Evolutionary conservation across 1,140 invertebrate species (phyloP).

Genomic region (Oreohelix idahoensis): DNA sequence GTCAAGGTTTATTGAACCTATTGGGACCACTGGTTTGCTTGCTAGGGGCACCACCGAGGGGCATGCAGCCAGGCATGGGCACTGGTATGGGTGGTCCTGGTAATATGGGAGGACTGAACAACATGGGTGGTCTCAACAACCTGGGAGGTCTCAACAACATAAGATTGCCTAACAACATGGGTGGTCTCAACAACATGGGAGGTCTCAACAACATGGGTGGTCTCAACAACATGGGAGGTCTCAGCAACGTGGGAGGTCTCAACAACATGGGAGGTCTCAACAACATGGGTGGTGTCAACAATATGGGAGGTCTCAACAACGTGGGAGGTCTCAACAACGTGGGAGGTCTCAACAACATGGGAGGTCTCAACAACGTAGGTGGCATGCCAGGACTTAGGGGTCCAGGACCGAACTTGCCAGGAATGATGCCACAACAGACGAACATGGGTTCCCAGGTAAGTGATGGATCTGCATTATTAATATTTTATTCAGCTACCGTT

Average conservation of each 20-base stretch:
- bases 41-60: background rate
- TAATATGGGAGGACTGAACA: background rate
- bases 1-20: slow-evolving; percentile 1
- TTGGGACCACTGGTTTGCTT: background rate
- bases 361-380: no score
- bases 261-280: no score
- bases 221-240: background rate
- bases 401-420: background rate
- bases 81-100: background rate
- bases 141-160: slow-evolving; percentile 1
- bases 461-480: background rate
- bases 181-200: background rate
- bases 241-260: no score
- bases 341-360: no score
- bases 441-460: slow-evolving; percentile 18
- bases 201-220: background rate
- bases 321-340: no score
- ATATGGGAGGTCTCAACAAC: no score
- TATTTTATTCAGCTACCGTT: no score
- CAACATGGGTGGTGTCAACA: no score
- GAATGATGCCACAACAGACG: background rate
- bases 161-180: background rate
- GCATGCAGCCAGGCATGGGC: no score
- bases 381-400: no score
- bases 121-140: background rate